These are phyloP conservation scores for Micronycteris hirsuta DNA, from an alignment of 2,113 vertebrate genomes.

Conservation along the genomic window DNA sequence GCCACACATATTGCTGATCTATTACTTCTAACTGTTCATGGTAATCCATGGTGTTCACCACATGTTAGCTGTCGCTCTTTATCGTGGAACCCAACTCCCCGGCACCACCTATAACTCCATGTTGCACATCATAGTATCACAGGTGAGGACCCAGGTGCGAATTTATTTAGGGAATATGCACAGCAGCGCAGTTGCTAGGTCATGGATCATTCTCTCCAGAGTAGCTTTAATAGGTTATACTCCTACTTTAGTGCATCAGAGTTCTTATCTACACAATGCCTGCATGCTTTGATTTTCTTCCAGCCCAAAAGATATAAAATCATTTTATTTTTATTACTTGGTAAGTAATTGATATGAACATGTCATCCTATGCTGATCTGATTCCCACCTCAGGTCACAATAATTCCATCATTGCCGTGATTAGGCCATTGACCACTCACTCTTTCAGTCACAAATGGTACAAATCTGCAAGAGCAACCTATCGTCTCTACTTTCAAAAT, in stretches of 20 bases:
- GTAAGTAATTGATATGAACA: background rate
- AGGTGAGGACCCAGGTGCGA: background rate
- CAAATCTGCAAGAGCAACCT: background rate
- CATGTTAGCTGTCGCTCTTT: background rate
- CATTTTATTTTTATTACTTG: background rate
- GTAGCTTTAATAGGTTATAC: no score
- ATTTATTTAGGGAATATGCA: background rate
- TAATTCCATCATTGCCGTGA: background rate
- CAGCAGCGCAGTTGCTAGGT: background rate
- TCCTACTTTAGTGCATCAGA: background rate
- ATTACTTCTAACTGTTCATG: background rate
- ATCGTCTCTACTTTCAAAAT: background rate
- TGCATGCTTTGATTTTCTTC: background rate
- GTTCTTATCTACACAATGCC: background rate
- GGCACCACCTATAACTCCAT: background rate
- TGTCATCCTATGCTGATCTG: background rate
- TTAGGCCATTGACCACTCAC: background rate
- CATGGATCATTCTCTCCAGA: background rate
- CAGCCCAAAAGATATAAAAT: background rate
- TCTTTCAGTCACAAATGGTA: background rate
- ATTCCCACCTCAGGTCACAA: background rate
- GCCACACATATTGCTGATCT: background rate
- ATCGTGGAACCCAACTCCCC: background rate
- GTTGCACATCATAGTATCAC: background rate
- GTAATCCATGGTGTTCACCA: background rate